Base-by-base conservation (phyloP, 2,113 vertebrate genomes). In the Struthidea cinerea region DNA sequence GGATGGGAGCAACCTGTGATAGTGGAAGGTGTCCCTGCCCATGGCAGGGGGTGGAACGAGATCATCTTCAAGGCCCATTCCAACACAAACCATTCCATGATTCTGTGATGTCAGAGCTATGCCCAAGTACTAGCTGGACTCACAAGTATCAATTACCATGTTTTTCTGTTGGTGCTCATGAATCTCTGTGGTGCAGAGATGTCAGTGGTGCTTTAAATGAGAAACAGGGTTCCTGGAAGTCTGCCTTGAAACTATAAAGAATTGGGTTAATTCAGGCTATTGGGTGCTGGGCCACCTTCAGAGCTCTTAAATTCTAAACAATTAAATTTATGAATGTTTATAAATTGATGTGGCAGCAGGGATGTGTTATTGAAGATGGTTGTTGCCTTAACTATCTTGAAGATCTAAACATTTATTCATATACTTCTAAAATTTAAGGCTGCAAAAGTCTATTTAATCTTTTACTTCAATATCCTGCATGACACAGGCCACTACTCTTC, bases 361-460 rank as follows among this genome's bases (percentile, higher is more conserved):
- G 6, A 17, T n/a, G 3, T 0, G 0, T 39, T 78, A 32, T 39
- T 49, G 17, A 75, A 82, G 47, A 49, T 1, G 1, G 10, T 59
- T 78, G 4, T 46, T 75, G 22, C 8, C 32, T 63, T 56, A 74
- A 55, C 6, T 63, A 6, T 21, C 24, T 52, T 70, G 37, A 44
- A 70, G 20, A 9, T 44, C 39, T 89, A 71, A 93, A 42, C 7
- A 18, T 64, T 68, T 19, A 21, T 79, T 78, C 2, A 22, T 16
- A 20, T 16, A 24, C 6, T 68, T 76, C 41, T 78, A 67, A 81
- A 80, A 39, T 67, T 24, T 47, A 75, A 49, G 52, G 16, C 4
- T 4, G 22, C 24, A 80, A 84, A 78, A 12, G 6, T 21, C 3
- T 30, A 0, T 42, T 67, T 59, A 32, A 37, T 76, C 7, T 74